Percentiles rank a stretch among this genome's conserved stretches.
Evolutionary conservation across 2,797 vertebrate genomes (phyloP).

Genomic region (Oophaga sylvatica): DNA sequence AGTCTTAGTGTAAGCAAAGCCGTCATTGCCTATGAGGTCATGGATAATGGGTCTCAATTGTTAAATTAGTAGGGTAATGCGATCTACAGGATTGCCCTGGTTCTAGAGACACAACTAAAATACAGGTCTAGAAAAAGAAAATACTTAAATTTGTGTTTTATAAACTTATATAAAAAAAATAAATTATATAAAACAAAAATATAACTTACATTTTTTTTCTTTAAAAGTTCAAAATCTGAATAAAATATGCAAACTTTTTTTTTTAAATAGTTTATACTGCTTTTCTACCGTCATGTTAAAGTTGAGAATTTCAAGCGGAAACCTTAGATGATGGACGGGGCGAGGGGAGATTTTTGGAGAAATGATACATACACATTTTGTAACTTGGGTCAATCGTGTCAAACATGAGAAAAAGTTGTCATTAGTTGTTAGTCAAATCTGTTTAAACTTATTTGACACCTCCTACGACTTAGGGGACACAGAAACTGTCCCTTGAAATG

Average conservation of each 20-base stretch:
- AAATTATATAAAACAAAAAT: no score
- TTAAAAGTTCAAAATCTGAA: no score
- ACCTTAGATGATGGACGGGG: not conserved
- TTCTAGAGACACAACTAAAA: no score
- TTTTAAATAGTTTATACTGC: no score
- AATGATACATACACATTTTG: not conserved
- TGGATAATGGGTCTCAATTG: not conserved
- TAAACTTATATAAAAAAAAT: no score
- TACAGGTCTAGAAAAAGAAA: not conserved
- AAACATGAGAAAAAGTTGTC: not conserved
- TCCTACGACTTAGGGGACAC: not conserved
- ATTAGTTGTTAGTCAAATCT: not conserved
- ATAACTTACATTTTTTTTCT: no score
- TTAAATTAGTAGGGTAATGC: not conserved
- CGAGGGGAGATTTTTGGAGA: not conserved
- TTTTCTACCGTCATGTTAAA: slow-evolving; percentile 67
- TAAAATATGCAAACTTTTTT: not conserved
- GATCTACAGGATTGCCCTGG: no score
- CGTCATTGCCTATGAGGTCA: slow-evolving; percentile 1
- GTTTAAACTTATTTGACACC: not conserved
- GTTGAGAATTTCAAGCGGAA: slow-evolving; percentile 65
- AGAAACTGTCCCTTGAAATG: not conserved
- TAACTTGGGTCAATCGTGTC: not conserved
- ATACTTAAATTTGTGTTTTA: not conserved
- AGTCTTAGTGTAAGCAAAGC: not conserved